These are phyloP conservation scores for Pseudomyrmex concolor DNA, from an alignment of 1,140 invertebrate genomes.

Conservation along the genomic window DNA sequence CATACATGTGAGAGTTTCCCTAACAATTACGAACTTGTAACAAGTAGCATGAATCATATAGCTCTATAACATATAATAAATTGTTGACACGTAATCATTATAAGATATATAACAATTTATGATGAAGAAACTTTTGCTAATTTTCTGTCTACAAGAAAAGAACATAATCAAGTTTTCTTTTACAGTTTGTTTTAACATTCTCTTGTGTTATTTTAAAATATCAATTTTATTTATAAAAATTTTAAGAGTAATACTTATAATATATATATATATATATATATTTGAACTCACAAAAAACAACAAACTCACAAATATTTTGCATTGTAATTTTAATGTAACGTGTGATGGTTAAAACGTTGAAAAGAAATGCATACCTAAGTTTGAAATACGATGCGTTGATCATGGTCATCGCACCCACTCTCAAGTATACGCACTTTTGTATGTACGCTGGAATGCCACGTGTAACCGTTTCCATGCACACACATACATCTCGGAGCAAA, in stretches of 20 bases:
- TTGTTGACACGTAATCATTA: too few species aligned
- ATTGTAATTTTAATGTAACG: not conserved
- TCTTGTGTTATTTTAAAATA: not conserved
- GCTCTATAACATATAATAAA: not conserved
- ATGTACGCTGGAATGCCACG: slow-evolving; percentile 15
- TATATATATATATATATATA: too few species aligned
- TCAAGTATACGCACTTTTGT: slow-evolving; percentile 19
- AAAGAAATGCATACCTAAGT: not conserved
- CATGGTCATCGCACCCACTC: slow-evolving; percentile 19
- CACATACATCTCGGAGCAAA: not conserved
- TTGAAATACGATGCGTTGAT: slow-evolving; percentile 8
- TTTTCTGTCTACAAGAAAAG: not conserved
- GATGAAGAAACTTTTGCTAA: not conserved
- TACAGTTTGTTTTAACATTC: not conserved
- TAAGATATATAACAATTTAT: too few species aligned
- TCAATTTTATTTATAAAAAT: not conserved
- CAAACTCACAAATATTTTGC: slow-evolving; percentile 8
- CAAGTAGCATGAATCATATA: not conserved
- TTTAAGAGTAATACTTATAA: too few species aligned
- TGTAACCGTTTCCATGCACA: not conserved
- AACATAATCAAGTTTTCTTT: not conserved
- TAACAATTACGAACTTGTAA: not conserved
- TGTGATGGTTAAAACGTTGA: not conserved
- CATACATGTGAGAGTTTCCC: not conserved
- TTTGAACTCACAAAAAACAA: not conserved